phyloP scores from a whole-genome alignment of 1,140 invertebrate genomes.

The Zaprionus africanus region DNA sequence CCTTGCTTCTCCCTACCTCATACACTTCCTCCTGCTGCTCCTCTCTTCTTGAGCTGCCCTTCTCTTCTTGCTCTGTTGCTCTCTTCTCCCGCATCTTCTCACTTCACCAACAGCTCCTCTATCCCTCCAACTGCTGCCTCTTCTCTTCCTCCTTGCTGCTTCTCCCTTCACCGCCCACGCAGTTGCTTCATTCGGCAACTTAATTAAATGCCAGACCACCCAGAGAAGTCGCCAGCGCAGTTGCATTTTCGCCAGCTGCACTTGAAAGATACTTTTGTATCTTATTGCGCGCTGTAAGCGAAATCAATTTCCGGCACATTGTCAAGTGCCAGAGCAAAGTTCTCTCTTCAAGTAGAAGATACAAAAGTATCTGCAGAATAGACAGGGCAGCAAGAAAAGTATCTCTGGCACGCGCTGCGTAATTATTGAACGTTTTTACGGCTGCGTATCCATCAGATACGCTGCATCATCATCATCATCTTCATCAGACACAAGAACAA shows the following conservation, averaged over 20 bases:
- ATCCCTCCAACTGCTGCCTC: not conserved
- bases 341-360: not conserved
- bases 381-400: constrained; percentile 23
- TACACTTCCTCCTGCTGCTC: not conserved
- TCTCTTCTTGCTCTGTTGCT: not conserved
- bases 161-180: constrained; percentile 35
- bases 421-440: constrained; percentile 49
- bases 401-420: constrained; percentile 60
- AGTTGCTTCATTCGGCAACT: constrained; percentile 41
- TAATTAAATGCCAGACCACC: constrained; percentile 56
- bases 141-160: not conserved
- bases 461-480: constrained; percentile 44
- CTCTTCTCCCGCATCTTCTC: not conserved
- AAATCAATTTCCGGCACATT: constrained; percentile 72
- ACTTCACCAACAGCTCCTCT: not conserved
- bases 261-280: constrained; percentile 58
- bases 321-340: constrained; percentile 46
- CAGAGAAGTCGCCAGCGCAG: constrained; percentile 17
- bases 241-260: constrained; percentile 37
- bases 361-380: constrained; percentile 34
- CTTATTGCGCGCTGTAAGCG: constrained; percentile 35
- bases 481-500: constrained; percentile 32
- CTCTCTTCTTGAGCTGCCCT: not conserved
- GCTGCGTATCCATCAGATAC: constrained; percentile 60
- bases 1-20: not conserved